These are phyloP conservation scores for Peromyscus aztecus DNA, from an alignment of 2,797 vertebrate genomes.

Conservation along the genomic window DNA sequence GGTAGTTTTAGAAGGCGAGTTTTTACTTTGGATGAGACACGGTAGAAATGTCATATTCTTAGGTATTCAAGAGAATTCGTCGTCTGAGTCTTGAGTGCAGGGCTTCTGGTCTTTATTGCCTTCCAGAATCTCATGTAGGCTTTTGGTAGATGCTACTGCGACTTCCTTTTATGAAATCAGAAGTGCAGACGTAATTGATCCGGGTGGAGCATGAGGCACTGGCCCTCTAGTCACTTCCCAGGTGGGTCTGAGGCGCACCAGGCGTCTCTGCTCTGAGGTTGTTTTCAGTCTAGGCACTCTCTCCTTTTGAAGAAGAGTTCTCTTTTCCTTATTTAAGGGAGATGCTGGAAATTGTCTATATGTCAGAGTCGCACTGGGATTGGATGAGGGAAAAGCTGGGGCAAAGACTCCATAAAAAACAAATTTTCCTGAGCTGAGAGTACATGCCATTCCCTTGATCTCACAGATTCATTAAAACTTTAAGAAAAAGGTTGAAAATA, in stretches of 20 bases:
- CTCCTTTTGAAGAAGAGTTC: neutral
- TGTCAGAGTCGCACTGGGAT: neutral
- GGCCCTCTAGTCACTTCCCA: neutral
- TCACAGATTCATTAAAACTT: conserved; percentile 49
- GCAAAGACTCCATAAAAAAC: conserved; percentile 23
- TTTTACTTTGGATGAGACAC: conserved; percentile 40
- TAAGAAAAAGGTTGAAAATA: conserved; percentile 17
- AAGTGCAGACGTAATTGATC: conserved; percentile 35
- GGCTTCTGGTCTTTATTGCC: conserved; percentile 36
- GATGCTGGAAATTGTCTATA: neutral
- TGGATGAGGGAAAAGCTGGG: neutral
- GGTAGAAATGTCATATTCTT: neutral
- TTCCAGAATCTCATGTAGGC: neutral
- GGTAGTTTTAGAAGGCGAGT: neutral
- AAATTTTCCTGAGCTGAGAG: conserved; percentile 56
- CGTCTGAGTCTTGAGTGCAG: neutral
- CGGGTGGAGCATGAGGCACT: neutral
- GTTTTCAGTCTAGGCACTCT: neutral
- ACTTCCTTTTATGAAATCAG: neutral
- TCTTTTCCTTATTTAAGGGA: neutral
- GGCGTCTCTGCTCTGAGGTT: neutral
- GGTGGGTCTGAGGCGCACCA: neutral
- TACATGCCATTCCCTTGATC: neutral
- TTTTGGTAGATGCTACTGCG: neutral
- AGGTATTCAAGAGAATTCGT: neutral